Percentiles rank a stretch among this genome's conserved stretches.
Evolutionary conservation across 1,140 invertebrate genomes (phyloP).

Genomic region (Drosophila saltans): DNA sequence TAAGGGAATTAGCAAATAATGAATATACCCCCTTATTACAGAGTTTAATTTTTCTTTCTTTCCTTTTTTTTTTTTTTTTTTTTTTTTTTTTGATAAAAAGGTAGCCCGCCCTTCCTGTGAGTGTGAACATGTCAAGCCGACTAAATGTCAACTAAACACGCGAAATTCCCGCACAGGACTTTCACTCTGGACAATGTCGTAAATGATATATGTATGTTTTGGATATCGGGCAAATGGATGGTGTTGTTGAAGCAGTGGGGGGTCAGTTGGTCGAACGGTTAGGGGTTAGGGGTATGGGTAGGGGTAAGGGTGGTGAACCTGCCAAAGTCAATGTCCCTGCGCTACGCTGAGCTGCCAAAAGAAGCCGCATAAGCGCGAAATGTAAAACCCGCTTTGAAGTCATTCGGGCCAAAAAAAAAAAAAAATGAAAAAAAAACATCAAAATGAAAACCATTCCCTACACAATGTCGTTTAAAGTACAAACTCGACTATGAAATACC

Average conservation of each 20-base stretch:
- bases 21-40: background rate
- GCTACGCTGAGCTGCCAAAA: background rate
- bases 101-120: constrained; percentile 62
- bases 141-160: constrained; percentile 78
- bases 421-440: constrained; percentile 33
- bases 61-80: background rate
- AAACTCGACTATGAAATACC: too few species aligned
- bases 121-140: constrained; percentile 73
- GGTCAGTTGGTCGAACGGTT: background rate
- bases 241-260: too few species aligned
- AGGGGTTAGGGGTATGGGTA: background rate
- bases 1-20: background rate
- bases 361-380: constrained; percentile 79
- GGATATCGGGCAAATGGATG: constrained; percentile 18
- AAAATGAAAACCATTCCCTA: constrained; percentile 5
- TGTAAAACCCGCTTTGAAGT: constrained; percentile 77
- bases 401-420: constrained; percentile 46
- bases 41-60: background rate
- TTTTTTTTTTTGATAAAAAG: constrained; percentile 32
- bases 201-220: constrained; percentile 52
- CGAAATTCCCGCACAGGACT: constrained; percentile 70
- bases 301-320: background rate
- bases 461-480: too few species aligned
- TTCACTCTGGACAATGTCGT: constrained; percentile 66
- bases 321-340: constrained; percentile 48